Conservation (phyloP, 2,888 invertebrate genomes). For the Ferdinandea cuprea region DNA sequence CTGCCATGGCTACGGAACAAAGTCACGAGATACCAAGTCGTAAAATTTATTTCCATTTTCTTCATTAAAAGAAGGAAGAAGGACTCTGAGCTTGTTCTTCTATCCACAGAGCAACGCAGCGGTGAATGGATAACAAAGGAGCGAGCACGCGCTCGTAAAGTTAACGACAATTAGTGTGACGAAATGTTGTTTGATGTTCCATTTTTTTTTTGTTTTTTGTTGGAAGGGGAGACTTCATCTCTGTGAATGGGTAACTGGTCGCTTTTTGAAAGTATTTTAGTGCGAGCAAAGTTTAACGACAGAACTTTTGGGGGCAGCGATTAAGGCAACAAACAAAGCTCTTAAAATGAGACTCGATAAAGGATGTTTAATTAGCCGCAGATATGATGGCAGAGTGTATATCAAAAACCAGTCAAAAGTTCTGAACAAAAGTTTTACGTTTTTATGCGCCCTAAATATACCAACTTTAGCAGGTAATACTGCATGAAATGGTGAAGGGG, state of each 20-base stretch:
- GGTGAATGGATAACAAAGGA: conserved; percentile 22
- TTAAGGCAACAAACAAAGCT: conserved; percentile 43
- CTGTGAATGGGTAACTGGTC: conserved; percentile 10
- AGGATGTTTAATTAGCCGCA: conserved; percentile 33
- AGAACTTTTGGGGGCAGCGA: conserved; percentile 48
- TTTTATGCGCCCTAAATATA: not conserved
- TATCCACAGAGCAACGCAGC: not conserved
- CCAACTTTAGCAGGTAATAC: not conserved
- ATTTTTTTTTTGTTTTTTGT: no score
- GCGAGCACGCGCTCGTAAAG: conserved; percentile 57
- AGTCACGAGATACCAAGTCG: conserved; percentile 56
- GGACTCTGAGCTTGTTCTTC: conserved; percentile 3
- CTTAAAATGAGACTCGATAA: conserved; percentile 25
- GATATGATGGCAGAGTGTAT: conserved; percentile 12
- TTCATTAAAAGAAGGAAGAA: conserved; percentile 9
- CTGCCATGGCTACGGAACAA: conserved; percentile 7
- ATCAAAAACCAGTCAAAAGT: not conserved
- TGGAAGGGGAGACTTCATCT: not conserved
- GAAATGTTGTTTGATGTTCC: conserved; percentile 65
- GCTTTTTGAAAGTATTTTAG: conserved; percentile 11
- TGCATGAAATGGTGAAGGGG: not conserved
- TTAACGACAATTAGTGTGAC: conserved; percentile 71
- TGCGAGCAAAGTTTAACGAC: conserved; percentile 44
- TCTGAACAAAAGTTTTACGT: not conserved
- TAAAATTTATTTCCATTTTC: conserved; percentile 51